phyloP scores from a whole-genome alignment of 2,888 invertebrate genomes.

The Dicyrtomina minuta region DNA sequence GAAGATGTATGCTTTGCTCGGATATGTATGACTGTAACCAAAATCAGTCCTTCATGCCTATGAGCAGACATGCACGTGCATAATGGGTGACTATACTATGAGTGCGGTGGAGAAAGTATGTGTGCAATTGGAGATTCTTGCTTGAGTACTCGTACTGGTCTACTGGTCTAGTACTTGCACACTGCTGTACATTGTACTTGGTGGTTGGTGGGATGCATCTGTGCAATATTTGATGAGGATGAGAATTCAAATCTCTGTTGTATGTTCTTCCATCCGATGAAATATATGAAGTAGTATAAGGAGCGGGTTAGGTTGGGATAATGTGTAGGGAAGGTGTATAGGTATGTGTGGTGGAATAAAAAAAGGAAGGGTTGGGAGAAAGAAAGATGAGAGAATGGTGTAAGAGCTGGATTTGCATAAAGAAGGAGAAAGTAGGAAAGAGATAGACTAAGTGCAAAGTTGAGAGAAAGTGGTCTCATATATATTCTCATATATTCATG shows the following conservation, averaged over 20 bases:
- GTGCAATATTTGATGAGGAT: too few species aligned
- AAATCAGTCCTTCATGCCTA: too few species aligned
- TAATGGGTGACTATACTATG: too few species aligned
- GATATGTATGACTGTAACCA: background rate
- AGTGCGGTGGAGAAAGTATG: too few species aligned
- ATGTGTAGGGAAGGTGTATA: background rate
- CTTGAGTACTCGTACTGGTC: too few species aligned
- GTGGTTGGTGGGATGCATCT: too few species aligned
- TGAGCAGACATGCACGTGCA: too few species aligned
- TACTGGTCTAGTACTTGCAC: too few species aligned
- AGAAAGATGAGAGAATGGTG: constrained; percentile 12
- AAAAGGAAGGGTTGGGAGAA: background rate
- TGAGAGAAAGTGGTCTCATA: constrained; percentile 29
- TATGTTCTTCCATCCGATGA: background rate
- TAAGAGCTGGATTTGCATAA: constrained; percentile 25
- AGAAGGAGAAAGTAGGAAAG: background rate
- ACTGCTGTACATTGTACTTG: too few species aligned
- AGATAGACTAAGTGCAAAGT: constrained; percentile 28
- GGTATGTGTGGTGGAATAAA: background rate
- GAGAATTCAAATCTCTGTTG: too few species aligned
- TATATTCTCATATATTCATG: constrained; percentile 33
- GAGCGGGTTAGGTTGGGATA: background rate
- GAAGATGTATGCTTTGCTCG: too few species aligned
- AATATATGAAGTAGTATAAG: background rate
- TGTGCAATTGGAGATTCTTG: too few species aligned